Base-by-base conservation (phyloP, 2,797 vertebrate species). In the Hypotaenidia philippensis region DNA sequence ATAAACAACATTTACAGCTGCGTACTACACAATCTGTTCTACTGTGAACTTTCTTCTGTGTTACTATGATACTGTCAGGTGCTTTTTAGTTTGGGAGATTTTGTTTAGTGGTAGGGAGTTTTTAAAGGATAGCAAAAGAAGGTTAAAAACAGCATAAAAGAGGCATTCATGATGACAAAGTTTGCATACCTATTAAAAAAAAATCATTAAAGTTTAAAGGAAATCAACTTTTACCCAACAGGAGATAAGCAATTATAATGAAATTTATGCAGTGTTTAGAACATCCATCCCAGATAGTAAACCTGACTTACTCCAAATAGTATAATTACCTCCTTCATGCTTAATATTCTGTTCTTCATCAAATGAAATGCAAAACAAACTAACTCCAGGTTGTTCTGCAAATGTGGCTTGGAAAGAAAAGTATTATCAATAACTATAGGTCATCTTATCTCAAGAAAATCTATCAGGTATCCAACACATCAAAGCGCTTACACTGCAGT, bases 391-490 rank as follows among this genome's bases (percentile, higher is more conserved):
- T 85, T 92, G 69, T 95, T 97, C 81, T 96, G 80, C 40, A 95
- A 95, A 94, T 92, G 77, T 95, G 10, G 1, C 44, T 85, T 87
- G 71, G 87, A 94, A 97, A 96, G 56, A 89, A 90, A 87, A 90
- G 25, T 80, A 71, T 87, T 22, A 5, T 26, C 83, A 94, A 83
- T 89, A 96, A 66, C 55, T 80, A 57, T 6, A 88, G 77, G 83
- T 98, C 87, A 95, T 27, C 69, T 92, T 89, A 96, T 91, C 93
- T 96, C 76, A 95, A 92, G 87, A 94, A 92, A 94, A 94, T 89
- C 80, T 92, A 70, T 40, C 83, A 95, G 56, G 68, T 97, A 94
- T 75, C 47, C 38, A 86, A 59, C 40, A 85, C 56, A 94, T 95
- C 69, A 97, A 97, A 97, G 78, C 90, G 91, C 55, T 91, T 96